A percentile compares a stretch with the other conserved stretches of the same genome.
Evolutionary conservation across 2,888 invertebrate genomes (phyloP).

Genomic region (Tortrix viridana): DNA sequence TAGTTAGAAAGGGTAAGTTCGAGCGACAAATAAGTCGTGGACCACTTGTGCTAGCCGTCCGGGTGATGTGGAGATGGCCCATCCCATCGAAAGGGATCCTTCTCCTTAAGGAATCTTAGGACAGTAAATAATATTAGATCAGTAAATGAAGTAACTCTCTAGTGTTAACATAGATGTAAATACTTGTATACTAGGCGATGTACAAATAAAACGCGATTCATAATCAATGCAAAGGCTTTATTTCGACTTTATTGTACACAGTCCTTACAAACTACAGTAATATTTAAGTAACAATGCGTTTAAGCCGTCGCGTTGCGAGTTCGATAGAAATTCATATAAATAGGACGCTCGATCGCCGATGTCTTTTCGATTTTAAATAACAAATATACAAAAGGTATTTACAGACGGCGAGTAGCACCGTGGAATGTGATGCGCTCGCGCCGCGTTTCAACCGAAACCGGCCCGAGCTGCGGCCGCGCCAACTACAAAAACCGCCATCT

Average conservation of each 20-base stretch:
- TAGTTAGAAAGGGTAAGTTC: too few relatives aligned
- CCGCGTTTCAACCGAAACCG: slow-evolving; percentile 38
- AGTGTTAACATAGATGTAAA: slow-evolving; percentile 43
- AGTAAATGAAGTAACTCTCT: background rate
- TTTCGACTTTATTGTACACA: slow-evolving; percentile 75
- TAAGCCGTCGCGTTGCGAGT: slow-evolving; percentile 60
- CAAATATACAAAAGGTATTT: slow-evolving; percentile 76
- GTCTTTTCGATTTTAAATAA: slow-evolving; percentile 54
- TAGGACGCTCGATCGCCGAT: slow-evolving; percentile 49
- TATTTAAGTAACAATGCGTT: slow-evolving; percentile 80
- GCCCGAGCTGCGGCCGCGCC: slow-evolving; percentile 22
- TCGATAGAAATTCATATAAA: slow-evolving; percentile 57
- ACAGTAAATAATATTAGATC: too few relatives aligned
- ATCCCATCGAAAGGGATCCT: too few relatives aligned
- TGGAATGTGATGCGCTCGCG: slow-evolving; percentile 41
- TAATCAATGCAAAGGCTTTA: slow-evolving; percentile 82
- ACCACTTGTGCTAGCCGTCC: too few relatives aligned
- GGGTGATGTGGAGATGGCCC: too few relatives aligned
- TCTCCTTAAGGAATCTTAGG: too few relatives aligned
- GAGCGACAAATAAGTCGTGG: too few relatives aligned
- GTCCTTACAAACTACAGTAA: slow-evolving; percentile 69
- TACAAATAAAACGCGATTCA: slow-evolving; percentile 54
- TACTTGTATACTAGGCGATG: slow-evolving; percentile 21
- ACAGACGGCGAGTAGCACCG: slow-evolving; percentile 50
- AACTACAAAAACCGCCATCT: slow-evolving; percentile 31